Percentiles rank a stretch among this genome's conserved stretches.
phyloP scores from a whole-genome alignment of 2,888 invertebrate genomes.

The Agonum fuliginosum region DNA sequence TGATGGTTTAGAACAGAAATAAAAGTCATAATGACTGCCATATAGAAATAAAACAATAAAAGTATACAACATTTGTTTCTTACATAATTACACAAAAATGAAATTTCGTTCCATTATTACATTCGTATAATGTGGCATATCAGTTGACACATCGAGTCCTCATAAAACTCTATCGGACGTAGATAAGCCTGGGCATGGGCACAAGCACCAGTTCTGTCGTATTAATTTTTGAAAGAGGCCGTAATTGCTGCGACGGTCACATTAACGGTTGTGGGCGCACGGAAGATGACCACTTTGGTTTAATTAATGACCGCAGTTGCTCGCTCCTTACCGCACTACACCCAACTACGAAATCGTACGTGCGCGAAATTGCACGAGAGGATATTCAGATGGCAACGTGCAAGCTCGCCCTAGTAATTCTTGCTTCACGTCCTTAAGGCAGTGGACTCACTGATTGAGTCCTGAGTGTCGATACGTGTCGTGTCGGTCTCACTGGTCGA shows the following conservation, averaged over 20 bases:
- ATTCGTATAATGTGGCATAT: conserved; percentile 3
- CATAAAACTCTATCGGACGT: conserved; percentile 14
- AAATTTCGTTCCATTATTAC: conserved; percentile 29
- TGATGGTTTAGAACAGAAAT: no score
- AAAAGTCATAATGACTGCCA: no score
- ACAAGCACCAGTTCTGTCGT: conserved; percentile 4
- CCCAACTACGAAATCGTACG: not conserved
- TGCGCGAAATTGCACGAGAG: conserved; percentile 4
- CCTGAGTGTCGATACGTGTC: no score
- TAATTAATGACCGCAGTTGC: conserved; percentile 50
- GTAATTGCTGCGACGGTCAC: conserved; percentile 52
- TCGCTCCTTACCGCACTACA: not conserved
- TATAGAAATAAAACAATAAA: not conserved
- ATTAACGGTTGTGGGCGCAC: conserved; percentile 53
- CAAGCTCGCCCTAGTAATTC: not conserved
- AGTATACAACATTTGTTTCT: not conserved
- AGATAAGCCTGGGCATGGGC: conserved; percentile 43
- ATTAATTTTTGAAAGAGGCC: conserved; percentile 55
- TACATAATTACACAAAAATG: conserved; percentile 34
- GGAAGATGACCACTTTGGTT: conserved; percentile 56
- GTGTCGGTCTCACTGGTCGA: no score
- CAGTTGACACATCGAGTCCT: conserved; percentile 32
- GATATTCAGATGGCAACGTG: conserved; percentile 1
- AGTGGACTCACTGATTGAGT: no score
- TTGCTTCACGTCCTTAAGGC: conserved; percentile 7